Evolutionary conservation across 2,888 invertebrate genomes (phyloP).

Genomic region (Euspilapteryx auroguttella): DNA sequence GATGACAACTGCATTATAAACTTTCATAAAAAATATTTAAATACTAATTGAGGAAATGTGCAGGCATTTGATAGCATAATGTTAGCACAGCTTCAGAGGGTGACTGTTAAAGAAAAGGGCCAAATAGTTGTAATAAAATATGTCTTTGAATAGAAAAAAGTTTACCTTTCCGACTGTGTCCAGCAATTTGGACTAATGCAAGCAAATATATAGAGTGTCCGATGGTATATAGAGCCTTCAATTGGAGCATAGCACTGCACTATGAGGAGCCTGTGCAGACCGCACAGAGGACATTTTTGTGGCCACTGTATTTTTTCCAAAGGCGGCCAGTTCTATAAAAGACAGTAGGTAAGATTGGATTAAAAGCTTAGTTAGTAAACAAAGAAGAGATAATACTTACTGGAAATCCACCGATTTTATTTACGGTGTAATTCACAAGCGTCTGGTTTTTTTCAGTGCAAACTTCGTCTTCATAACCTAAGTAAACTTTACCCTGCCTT

Average conservation of each 20-base stretch:
- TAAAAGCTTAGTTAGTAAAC: no score
- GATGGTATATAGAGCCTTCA: constrained; percentile 76
- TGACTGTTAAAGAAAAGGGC: no score
- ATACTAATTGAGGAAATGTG: no score
- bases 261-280: constrained; percentile 71
- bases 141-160: no score
- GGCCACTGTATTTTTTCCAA: constrained; percentile 48
- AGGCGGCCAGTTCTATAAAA: constrained; percentile 69
- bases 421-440: constrained; percentile 69
- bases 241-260: constrained; percentile 87
- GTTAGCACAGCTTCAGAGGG: no score
- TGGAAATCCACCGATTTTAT: constrained; percentile 81
- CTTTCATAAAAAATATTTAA: no score
- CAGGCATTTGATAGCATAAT: no score
- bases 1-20: no score
- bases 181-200: constrained; percentile 86
- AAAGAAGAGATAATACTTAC: no score
- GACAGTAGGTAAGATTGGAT: no score
- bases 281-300: constrained; percentile 75
- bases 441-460: constrained; percentile 71
- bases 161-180: constrained; percentile 75
- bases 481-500: constrained; percentile 64
- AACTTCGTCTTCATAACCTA: constrained; percentile 80
- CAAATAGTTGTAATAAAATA: no score
- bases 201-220: constrained; percentile 85